Evolutionary conservation across 1,140 invertebrate genomes (phyloP).

Genomic region (Neodiprion virginianus): DNA sequence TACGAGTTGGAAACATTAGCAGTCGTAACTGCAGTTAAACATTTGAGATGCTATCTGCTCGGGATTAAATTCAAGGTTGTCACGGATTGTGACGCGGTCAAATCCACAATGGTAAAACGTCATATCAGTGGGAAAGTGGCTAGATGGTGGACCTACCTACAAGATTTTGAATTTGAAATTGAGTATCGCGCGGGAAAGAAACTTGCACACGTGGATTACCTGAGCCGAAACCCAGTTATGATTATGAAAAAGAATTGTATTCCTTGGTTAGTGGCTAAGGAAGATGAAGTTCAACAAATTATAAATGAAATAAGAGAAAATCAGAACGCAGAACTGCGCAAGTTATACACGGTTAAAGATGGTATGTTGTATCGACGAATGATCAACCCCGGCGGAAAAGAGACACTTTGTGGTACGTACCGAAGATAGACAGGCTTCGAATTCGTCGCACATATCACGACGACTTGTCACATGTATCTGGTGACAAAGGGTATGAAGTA

Average conservation of each 20-base stretch:
- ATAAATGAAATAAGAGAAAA: slow-evolving; percentile 5
- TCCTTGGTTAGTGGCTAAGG: slow-evolving; percentile 11
- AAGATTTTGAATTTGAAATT: slow-evolving; percentile 44
- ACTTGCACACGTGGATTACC: slow-evolving; percentile 50
- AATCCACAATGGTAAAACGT: slow-evolving; percentile 39
- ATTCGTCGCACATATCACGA: slow-evolving; percentile 43
- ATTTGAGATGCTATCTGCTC: slow-evolving; percentile 46
- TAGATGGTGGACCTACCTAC: slow-evolving; percentile 46
- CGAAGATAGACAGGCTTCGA: slow-evolving; percentile 35
- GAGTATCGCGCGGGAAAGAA: slow-evolving; percentile 39
- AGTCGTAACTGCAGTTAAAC: slow-evolving; percentile 36
- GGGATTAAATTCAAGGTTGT: slow-evolving; percentile 46
- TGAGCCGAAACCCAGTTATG: slow-evolving; percentile 36
- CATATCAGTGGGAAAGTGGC: slow-evolving; percentile 42
- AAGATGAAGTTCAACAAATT: not conserved
- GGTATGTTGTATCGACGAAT: slow-evolving; percentile 35
- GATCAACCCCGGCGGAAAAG: slow-evolving; percentile 30
- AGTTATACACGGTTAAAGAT: slow-evolving; percentile 24
- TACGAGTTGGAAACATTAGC: slow-evolving; percentile 52
- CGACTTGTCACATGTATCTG: slow-evolving; percentile 37
- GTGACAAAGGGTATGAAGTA: slow-evolving; percentile 29
- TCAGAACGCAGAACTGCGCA: slow-evolving; percentile 8
- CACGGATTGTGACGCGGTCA: slow-evolving; percentile 49
- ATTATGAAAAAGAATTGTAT: slow-evolving; percentile 10
- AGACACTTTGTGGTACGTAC: slow-evolving; percentile 36